Evolutionary conservation across 1,140 invertebrate species (phyloP), one percentile per base, ranked within the genome.

Genomic region (Dendroctonus valens): DNA sequence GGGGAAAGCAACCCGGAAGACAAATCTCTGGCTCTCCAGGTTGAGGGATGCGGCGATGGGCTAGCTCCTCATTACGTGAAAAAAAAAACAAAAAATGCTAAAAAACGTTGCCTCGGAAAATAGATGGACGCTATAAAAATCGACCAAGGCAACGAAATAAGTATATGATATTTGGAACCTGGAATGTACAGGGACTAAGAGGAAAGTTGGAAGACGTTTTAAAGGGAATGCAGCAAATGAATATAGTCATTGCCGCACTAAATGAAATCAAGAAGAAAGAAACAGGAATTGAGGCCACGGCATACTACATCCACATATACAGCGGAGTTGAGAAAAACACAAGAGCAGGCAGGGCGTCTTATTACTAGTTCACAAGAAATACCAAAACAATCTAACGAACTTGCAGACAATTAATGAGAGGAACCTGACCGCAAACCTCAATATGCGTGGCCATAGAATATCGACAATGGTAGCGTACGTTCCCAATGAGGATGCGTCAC

Each of bases 251-350:
- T 12, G 53, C 48, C 12, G 63, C 53, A 46, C 48, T 65, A 5
- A 59, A 54, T 11, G 55, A 61, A 37, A 66, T 57, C n/a, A 50
- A 66, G 37, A 61, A 66, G 57, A 66, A 50, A 61, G 64, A 57
- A 5, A 60, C 38, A 44, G 64, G 55, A 59, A 66, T 44, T 5
- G 57, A 66, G 50, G 15, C 14, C 8, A 12, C 41, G 44, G 64
- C 49, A 4, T 44, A 60, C 40, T 64, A 58, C 53, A 50, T 64
- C 51, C 46, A 53, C 15, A 54, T 64, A 5, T 64, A 64, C 61
- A 41, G 50, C 39, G 57, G 55, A 8, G 51, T 37, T 26, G 15
- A 37, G n/a, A 66, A 66, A 61, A 52, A 41, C 51, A 49, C n/a
- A 9, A 61, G 64, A 66, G 42, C 55, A 37, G 15, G 12, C 6